These are phyloP conservation scores for Cyprinodon tularosa DNA, from an alignment of 2,113 vertebrate genomes.

Conservation along the genomic window DNA sequence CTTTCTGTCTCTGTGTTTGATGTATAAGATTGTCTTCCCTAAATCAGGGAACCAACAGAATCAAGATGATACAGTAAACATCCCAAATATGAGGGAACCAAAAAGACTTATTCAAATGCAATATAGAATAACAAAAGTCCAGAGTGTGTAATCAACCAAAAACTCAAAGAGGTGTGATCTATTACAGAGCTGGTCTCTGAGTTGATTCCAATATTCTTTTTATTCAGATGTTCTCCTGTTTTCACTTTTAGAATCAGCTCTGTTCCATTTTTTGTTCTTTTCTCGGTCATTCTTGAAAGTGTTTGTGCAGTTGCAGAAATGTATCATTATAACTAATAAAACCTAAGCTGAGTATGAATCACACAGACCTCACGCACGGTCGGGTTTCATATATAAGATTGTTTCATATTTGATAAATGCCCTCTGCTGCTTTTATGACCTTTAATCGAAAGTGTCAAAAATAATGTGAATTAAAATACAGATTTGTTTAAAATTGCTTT, in stretches of 20 bases:
- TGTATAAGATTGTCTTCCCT: too few species aligned
- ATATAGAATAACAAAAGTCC: too few species aligned
- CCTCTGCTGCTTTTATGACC: too few species aligned
- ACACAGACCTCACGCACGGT: background rate
- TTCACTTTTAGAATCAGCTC: background rate
- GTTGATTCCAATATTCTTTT: background rate
- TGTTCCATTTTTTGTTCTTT: background rate
- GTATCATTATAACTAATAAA: background rate
- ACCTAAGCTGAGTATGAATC: background rate
- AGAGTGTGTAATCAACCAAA: too few species aligned
- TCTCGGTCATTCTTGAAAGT: background rate
- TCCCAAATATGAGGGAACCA: too few species aligned
- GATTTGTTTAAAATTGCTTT: background rate
- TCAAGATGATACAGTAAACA: too few species aligned
- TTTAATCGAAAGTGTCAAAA: too few species aligned
- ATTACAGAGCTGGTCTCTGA: background rate
- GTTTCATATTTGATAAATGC: too few species aligned
- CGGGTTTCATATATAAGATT: background rate
- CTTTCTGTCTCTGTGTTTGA: too few species aligned
- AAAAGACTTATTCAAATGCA: too few species aligned
- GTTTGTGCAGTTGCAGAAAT: background rate
- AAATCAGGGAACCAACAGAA: too few species aligned
- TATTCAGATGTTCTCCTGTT: background rate
- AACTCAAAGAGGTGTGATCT: too few species aligned
- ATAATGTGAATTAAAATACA: background rate